Base-by-base conservation (phyloP, 1,140 invertebrate genomes). In the Lordiphosa collinella region DNA sequence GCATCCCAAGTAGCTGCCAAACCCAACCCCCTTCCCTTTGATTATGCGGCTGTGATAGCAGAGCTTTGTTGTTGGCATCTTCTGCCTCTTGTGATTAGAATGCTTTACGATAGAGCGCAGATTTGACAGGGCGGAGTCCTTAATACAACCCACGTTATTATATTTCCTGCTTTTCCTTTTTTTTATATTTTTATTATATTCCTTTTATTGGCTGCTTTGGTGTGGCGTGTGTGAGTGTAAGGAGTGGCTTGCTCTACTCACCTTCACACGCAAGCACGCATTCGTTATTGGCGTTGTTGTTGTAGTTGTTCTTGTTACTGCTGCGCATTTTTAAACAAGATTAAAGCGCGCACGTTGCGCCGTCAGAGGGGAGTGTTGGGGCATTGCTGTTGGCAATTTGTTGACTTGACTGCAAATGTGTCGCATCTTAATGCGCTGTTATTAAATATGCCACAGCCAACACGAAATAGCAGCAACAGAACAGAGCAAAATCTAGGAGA, bases 311-410 rank as follows among this genome's bases (percentile, higher is more conserved):
- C 57, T 67, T 70, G 46, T 62, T 70, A 65, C 75, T 71, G 60
- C 76, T 80, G 76, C 76, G 71, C 76, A 80, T 80, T 80, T 80
- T 80, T 82, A 80, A 82, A 80, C 76, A 80, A 80, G 75, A 80
- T 80, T 82, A 80, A 80, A 80, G 75, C 75, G 65, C 54, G 62
- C 75, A 82, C 75, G 71, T 80, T 60, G 76, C 9, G 35, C 37
- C 10, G 4, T 16, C 8, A 18, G 14, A 22, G 14, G 44, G 11
- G n/a, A 32, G 12, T 13, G 29, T 29, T 22, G 63, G 35, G 5
- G 32, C 31, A 62, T 73, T 65, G 76, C 75, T 80, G 76, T 57
- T 51, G 75, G 75, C 75, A 79, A 79, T 79, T 79, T 79, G 76
- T 79, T 79, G 75, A 79, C 76, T 79, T 70, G 70, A 79, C 75